Percentiles rank a stretch among this genome's conserved stretches.
These are phyloP conservation scores for Atethmia centrago DNA, from an alignment of 2,888 invertebrate genomes.

Conservation along the genomic window DNA sequence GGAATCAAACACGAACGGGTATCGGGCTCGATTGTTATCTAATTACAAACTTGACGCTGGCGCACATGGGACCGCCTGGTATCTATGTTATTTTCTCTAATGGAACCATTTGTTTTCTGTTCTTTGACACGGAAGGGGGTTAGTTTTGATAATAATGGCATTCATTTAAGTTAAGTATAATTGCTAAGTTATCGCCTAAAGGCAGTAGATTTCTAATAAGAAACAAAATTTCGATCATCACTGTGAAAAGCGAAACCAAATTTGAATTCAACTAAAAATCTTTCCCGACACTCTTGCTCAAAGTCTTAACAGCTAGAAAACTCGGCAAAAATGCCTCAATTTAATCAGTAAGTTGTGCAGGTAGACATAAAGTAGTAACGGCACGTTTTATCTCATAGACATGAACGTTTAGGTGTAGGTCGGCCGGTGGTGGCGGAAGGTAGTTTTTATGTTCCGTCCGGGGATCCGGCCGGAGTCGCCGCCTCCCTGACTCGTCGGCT, in stretches of 20 bases:
- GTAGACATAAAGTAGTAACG: conserved; percentile 60
- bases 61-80: conserved; percentile 80
- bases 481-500: conserved; percentile 37
- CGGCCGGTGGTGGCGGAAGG: conserved; percentile 74
- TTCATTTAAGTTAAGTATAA: conserved; percentile 1
- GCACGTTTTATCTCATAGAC: conserved; percentile 68
- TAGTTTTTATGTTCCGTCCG: conserved; percentile 76
- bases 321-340: conserved; percentile 48
- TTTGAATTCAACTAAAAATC: conserved; percentile 14
- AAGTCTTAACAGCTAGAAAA: conserved; percentile 26
- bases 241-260: neutral
- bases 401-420: conserved; percentile 65
- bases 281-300: neutral
- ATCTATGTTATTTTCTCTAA: conserved; percentile 81
- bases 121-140: conserved; percentile 74
- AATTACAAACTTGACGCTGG: conserved; percentile 85
- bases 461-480: conserved; percentile 48
- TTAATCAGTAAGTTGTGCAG: conserved; percentile 60
- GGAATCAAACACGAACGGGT: conserved; percentile 82
- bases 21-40: conserved; percentile 85
- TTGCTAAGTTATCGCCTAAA: neutral
- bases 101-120: conserved; percentile 79
- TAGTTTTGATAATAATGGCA: conserved; percentile 60
- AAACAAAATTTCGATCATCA: neutral
- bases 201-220: neutral